Conservation (phyloP, 1,140 invertebrate genomes). For the Philotrypesis tridentata region DNA sequence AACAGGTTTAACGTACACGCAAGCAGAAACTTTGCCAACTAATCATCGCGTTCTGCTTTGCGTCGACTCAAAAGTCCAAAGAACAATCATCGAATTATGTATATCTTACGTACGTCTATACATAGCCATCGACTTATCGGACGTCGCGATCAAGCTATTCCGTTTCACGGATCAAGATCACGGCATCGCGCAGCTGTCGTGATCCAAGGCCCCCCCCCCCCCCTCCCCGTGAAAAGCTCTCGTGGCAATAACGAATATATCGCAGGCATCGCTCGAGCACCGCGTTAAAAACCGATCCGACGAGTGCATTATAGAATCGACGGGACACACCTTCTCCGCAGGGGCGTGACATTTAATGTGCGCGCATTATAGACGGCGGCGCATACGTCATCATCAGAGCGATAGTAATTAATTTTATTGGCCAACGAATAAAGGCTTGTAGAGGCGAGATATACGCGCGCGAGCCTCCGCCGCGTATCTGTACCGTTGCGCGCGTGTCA, state of each 20-base stretch:
- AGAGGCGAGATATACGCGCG: background rate
- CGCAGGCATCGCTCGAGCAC: too few species aligned
- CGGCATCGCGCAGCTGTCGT: too few species aligned
- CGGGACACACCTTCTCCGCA: slow-evolving; percentile 24
- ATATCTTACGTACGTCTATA: background rate
- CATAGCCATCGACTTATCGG: background rate
- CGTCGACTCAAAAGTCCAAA: background rate
- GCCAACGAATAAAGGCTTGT: slow-evolving; percentile 5
- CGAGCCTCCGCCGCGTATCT: slow-evolving; percentile 11
- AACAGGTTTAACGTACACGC: too few species aligned
- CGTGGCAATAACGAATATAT: background rate
- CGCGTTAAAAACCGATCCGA: background rate
- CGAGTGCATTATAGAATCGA: background rate
- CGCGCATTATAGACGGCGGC: background rate
- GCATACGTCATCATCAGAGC: background rate
- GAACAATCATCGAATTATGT: background rate
- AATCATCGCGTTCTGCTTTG: too few species aligned
- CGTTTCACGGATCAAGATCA: background rate
- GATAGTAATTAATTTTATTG: slow-evolving; percentile 31
- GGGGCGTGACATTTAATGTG: background rate
- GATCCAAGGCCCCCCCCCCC: too few species aligned
- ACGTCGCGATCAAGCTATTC: background rate
- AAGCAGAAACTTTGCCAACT: too few species aligned
- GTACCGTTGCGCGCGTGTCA: background rate
- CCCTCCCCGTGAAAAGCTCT: too few species aligned